Percentiles rank a stretch among this genome's conserved stretches.
These are phyloP conservation scores for Apis florea DNA, from an alignment of 1,140 invertebrate species.

Conservation along the genomic window DNA sequence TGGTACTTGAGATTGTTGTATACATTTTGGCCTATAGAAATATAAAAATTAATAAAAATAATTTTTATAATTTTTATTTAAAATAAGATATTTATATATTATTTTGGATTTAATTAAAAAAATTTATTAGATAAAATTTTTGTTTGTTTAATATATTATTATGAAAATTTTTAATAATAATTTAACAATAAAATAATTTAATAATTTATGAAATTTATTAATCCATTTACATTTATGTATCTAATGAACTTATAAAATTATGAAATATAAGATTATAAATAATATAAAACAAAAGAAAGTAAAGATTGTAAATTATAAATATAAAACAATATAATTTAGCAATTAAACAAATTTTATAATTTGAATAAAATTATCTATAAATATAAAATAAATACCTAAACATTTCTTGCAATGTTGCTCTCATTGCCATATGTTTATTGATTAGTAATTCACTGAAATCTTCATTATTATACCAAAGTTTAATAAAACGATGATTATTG, in stretches of 20 bases:
- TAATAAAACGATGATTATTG: conserved; percentile 59
- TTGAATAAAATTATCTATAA: not conserved
- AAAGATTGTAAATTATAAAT: not conserved
- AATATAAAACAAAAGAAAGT: not conserved
- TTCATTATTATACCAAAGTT: conserved; percentile 62
- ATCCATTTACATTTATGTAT: too few species aligned
- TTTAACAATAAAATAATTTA: not conserved
- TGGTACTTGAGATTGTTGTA: conserved; percentile 31
- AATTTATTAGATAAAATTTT: not conserved
- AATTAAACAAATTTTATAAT: not conserved
- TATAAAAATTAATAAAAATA: not conserved
- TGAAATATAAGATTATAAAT: conserved; percentile 2
- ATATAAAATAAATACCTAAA: conserved; percentile 48
- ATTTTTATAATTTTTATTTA: not conserved
- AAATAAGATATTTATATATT: not conserved
- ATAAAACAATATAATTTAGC: not conserved
- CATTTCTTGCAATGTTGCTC: conserved; percentile 45
- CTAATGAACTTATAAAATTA: not conserved
- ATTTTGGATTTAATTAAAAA: not conserved
- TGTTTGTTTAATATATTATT: not conserved
- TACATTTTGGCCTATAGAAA: conserved; percentile 17
- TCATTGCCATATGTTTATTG: conserved; percentile 37
- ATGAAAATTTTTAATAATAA: not conserved
- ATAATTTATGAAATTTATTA: not conserved
- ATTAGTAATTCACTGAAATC: conserved; percentile 70